Evolutionary conservation across 2,797 vertebrate species (phyloP).

Genomic region (Hozukius guyotensis): DNA sequence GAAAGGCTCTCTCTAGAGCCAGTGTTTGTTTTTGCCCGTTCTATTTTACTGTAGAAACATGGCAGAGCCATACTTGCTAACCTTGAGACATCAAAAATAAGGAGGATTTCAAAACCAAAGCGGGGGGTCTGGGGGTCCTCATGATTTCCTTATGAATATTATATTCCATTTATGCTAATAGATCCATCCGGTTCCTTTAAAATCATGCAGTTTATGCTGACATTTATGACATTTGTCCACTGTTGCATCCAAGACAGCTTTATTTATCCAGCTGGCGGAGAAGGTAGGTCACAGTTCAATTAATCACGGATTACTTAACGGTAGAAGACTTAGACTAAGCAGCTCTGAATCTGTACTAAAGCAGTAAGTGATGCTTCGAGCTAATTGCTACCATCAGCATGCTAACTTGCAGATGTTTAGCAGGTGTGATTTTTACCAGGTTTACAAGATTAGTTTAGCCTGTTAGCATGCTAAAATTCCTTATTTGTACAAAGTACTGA

Average conservation of each 20-base stretch:
- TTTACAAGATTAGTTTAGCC: neutral
- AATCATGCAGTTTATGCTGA: neutral
- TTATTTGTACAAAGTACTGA: neutral
- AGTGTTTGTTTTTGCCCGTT: no score
- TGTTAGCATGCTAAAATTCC: neutral
- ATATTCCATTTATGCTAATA: no score
- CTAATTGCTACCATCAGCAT: neutral
- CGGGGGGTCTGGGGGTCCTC: no score
- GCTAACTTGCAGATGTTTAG: neutral
- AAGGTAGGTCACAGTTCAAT: conserved; percentile 11
- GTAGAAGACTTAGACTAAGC: conserved; percentile 4
- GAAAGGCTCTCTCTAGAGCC: no score
- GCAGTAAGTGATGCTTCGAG: neutral
- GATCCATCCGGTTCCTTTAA: neutral
- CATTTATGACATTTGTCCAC: conserved; percentile 1
- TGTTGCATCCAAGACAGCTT: conserved; percentile 5
- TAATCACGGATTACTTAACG: conserved; percentile 16
- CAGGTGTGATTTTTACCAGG: neutral
- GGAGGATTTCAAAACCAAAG: no score
- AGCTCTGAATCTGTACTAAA: neutral
- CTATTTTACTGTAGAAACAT: no score
- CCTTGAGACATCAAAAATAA: no score
- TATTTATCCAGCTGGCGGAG: neutral
- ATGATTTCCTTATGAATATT: no score
- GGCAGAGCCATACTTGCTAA: no score